Conservation (phyloP, 2,888 invertebrate genomes). For the Dorcus parallelipipedus region DNA sequence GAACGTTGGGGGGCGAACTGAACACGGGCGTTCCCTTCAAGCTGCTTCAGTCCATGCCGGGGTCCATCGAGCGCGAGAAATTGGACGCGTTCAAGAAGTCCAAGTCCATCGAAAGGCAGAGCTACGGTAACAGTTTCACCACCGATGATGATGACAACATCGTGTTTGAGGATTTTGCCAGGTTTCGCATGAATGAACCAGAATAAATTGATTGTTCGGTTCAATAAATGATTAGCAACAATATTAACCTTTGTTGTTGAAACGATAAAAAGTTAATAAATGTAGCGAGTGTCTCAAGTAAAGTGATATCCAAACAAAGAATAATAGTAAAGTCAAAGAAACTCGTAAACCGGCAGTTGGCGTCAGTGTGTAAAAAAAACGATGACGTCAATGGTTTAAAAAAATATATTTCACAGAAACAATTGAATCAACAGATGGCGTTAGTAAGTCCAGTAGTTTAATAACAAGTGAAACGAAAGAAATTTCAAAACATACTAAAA, state of each 20-base stretch:
- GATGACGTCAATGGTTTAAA: too few species aligned
- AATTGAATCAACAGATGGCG: too few species aligned
- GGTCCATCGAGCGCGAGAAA: constrained; percentile 70
- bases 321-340: too few species aligned
- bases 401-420: too few species aligned
- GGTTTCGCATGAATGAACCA: constrained; percentile 84
- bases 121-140: constrained; percentile 78
- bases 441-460: too few species aligned
- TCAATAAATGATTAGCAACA: neutral
- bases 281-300: neutral
- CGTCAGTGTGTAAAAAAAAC: too few species aligned
- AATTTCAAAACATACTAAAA: too few species aligned
- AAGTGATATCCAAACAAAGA: too few species aligned
- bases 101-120: constrained; percentile 79
- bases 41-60: constrained; percentile 82
- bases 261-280: neutral
- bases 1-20: constrained; percentile 84
- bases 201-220: constrained; percentile 54
- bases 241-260: neutral
- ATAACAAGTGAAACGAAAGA: too few species aligned
- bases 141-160: constrained; percentile 93
- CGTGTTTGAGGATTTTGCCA: constrained; percentile 96
- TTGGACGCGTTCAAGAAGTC: constrained; percentile 77
- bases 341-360: too few species aligned
- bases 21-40: constrained; percentile 89